Conservation (phyloP, 30 jellyfish, hydroid and myxozoan genomes). For the Aurelia sp. region DNA sequence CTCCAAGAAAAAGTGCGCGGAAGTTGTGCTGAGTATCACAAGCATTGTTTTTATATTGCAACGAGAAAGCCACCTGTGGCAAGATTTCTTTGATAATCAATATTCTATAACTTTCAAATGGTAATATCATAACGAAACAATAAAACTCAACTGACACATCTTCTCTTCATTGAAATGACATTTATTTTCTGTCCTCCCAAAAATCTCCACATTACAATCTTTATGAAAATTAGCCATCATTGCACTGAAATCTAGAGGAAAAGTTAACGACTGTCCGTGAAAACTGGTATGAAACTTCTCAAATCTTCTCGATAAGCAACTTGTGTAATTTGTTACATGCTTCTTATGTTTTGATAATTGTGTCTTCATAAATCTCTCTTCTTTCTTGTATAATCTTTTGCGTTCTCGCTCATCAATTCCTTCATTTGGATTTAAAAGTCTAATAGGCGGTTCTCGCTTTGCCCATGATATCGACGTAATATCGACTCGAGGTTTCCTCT, state of each 20-base stretch:
- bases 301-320: constrained; percentile 20
- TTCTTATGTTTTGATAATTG: constrained; percentile 25
- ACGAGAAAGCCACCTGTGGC: too few species aligned
- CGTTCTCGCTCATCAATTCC: constrained; percentile 1
- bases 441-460: neutral
- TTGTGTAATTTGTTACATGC: constrained; percentile 33
- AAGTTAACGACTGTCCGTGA: neutral
- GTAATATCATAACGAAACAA: too few species aligned
- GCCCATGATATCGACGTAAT: constrained; percentile 41
- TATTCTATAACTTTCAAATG: too few species aligned
- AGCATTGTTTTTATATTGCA: too few species aligned
- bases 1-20: too few species aligned
- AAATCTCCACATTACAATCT: constrained; percentile 36
- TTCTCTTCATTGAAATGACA: neutral
- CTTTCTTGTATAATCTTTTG: neutral
- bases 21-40: too few species aligned
- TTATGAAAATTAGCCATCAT: constrained; percentile 34
- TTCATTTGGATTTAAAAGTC: neutral
- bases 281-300: neutral
- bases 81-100: too few species aligned
- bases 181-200: constrained; percentile 14
- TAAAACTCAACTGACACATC: too few species aligned
- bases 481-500: neutral
- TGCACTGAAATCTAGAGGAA: constrained; percentile 35
- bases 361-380: neutral